Evolutionary conservation across 2,888 invertebrate species (phyloP).

Genomic region (Liodrosophila aerea): DNA sequence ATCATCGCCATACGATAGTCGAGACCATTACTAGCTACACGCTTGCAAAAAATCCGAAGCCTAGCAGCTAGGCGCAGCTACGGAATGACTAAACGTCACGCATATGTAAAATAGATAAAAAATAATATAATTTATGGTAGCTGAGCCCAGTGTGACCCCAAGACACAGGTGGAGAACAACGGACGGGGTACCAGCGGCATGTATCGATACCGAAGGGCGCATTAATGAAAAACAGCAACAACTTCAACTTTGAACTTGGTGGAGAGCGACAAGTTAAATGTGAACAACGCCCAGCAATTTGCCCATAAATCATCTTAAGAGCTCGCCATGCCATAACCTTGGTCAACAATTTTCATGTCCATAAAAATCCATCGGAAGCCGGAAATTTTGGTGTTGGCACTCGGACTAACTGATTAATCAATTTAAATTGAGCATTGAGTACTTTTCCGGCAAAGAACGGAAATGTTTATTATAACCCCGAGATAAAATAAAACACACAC

Average conservation of each 20-base stretch:
- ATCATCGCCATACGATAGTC: slow-evolving; percentile 21
- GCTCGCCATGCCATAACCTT: slow-evolving; percentile 33
- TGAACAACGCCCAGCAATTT: slow-evolving; percentile 40
- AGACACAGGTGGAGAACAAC: neutral
- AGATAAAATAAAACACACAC: neutral
- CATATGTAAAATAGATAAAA: slow-evolving; percentile 36
- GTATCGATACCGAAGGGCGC: slow-evolving; percentile 33
- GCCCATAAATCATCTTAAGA: slow-evolving; percentile 55
- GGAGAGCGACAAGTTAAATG: slow-evolving; percentile 2
- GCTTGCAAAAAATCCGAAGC: slow-evolving; percentile 24
- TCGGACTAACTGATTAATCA: slow-evolving; percentile 34
- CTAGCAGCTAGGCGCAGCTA: slow-evolving; percentile 50
- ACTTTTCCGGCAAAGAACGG: slow-evolving; percentile 49
- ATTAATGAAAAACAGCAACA: slow-evolving; percentile 6
- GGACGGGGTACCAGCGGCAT: neutral
- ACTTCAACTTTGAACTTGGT: slow-evolving; percentile 51
- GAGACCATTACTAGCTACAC: slow-evolving; percentile 7
- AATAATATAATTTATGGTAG: slow-evolving; percentile 27
- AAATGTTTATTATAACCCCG: slow-evolving; percentile 20
- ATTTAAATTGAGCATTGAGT: slow-evolving; percentile 41
- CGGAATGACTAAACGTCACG: slow-evolving; percentile 29
- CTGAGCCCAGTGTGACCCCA: slow-evolving; percentile 1
- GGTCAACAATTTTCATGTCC: slow-evolving; percentile 57
- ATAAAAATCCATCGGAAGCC: slow-evolving; percentile 50
- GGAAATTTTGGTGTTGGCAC: slow-evolving; percentile 35